Conservation (phyloP, 2,888 invertebrate species). For the Trichopoda pennipes region DNA sequence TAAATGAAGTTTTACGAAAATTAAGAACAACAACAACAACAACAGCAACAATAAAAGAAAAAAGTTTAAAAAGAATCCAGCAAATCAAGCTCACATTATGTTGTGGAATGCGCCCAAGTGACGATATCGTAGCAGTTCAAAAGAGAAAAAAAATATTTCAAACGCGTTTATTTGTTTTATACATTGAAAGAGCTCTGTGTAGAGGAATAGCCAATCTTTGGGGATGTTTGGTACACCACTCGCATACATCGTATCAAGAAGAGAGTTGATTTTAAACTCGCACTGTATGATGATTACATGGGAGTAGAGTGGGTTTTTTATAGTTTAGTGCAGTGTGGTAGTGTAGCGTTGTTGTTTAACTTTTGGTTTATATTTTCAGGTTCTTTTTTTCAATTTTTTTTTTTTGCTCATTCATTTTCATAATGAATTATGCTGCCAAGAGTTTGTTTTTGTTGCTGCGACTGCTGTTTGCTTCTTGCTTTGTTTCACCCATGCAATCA, state of each 20-base stretch:
- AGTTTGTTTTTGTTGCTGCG: conserved; percentile 10
- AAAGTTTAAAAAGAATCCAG: conserved; percentile 74
- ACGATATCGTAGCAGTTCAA: conserved; percentile 78
- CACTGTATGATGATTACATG: conserved; percentile 16
- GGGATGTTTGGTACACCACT: not conserved
- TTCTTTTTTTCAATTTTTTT: conserved; percentile 21
- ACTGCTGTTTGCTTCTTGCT: conserved; percentile 3
- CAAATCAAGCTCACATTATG: conserved; percentile 80
- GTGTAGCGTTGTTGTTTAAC: conserved; percentile 39
- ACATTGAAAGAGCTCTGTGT: conserved; percentile 51
- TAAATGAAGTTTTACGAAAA: conserved; percentile 43
- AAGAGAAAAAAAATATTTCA: conserved; percentile 31
- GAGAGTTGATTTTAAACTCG: conserved; percentile 20
- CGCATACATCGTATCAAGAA: conserved; percentile 7
- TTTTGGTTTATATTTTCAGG: conserved; percentile 24
- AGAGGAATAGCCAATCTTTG: conserved; percentile 22
- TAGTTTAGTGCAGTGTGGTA: not conserved
- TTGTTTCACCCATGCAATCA: conserved; percentile 47
- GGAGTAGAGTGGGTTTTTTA: conserved; percentile 19
- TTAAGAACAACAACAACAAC: conserved; percentile 10
- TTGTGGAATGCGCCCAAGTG: conserved; percentile 79
- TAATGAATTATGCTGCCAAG: conserved; percentile 38
- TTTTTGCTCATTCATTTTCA: conserved; percentile 47
- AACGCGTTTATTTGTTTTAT: conserved; percentile 55
- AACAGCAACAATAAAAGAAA: conserved; percentile 11